A percentile compares a stretch with the other conserved stretches of the same genome.
phyloP scores from a whole-genome alignment of 2,888 invertebrate species.

The Drosophila koepferae region DNA sequence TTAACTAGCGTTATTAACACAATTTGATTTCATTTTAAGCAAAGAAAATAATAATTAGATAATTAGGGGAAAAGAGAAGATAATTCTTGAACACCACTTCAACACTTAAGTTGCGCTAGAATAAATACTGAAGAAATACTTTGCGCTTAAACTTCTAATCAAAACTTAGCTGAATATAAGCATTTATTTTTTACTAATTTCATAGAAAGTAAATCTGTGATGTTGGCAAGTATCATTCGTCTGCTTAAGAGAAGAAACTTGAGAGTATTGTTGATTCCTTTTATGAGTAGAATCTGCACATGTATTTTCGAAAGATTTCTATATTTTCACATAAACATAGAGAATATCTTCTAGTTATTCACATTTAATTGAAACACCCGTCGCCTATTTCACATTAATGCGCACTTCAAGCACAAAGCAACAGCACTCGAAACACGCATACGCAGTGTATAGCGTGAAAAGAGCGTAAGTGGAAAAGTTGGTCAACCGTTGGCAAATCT shows the following conservation, averaged over 20 bases:
- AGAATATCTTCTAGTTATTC: not conserved
- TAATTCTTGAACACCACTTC: not conserved
- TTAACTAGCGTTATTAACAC: too few species aligned
- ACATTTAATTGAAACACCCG: not conserved
- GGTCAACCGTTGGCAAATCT: constrained; percentile 22
- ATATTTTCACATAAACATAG: not conserved
- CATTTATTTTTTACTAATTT: not conserved
- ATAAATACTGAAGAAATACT: not conserved
- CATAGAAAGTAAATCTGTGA: not conserved
- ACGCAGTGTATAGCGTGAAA: constrained; percentile 3
- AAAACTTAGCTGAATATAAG: not conserved
- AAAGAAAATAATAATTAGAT: too few species aligned
- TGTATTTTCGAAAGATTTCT: not conserved
- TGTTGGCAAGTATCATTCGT: not conserved
- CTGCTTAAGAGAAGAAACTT: not conserved
- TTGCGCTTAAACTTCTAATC: not conserved
- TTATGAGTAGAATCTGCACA: not conserved
- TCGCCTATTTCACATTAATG: not conserved
- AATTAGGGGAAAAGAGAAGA: not conserved
- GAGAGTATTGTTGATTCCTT: not conserved
- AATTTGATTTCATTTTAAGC: too few species aligned
- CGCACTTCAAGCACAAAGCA: not conserved
- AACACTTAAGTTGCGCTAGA: not conserved
- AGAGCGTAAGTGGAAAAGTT: constrained; percentile 11
- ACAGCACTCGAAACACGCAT: not conserved